Evolutionary conservation across 2,888 invertebrate genomes (phyloP), one percentile per base, ranked within the genome.

Genomic region (Cartodere bifasciata): DNA sequence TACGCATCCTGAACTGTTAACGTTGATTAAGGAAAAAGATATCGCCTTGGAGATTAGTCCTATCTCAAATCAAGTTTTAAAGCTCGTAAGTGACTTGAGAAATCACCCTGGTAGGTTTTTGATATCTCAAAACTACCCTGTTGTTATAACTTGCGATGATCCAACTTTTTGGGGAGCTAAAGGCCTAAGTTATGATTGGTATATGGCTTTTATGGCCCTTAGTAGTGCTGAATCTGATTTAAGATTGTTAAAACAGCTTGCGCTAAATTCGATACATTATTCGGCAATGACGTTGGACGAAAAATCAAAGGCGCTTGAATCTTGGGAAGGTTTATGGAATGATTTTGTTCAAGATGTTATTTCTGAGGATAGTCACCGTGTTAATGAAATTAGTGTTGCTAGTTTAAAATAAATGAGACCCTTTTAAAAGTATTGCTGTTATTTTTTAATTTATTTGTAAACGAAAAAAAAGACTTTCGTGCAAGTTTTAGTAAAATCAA

Each of bases 31-130:
- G 28, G 59, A 68, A 10, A 62, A 60, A 9, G 58, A 68, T 14
- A 80, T 84, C 16, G 79, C 76, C 1, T 54, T 85, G 13, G 85
- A 86, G 59, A 67, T 85, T 2, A 78, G 75, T 52, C 78, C 85
- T 0, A 70, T 86, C 35, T 85, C 85, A 0, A 86, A 86, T 56
- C 71, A 77, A 49, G 78, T 56, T 43, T 55, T 84, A 15, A 70
- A 69, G 34, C 58, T 85, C 28, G 74, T 83, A 2, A 60, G 64
- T 4, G 85, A 86, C 52, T 52, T 79, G 14, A 62, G 84, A 4
- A 84, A 85, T 53, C 85, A 86, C 63, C 83, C 85, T 0, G 68
- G 72, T 1, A 65, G 70, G 11, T 50, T 60, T 6, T 65, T 79
- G 26, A 64, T 85, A 28, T 70, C 80, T 3, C 60, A 70, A 10